Conservation (phyloP, 2,797 vertebrate genomes). For the Ciconia nigra region DNA sequence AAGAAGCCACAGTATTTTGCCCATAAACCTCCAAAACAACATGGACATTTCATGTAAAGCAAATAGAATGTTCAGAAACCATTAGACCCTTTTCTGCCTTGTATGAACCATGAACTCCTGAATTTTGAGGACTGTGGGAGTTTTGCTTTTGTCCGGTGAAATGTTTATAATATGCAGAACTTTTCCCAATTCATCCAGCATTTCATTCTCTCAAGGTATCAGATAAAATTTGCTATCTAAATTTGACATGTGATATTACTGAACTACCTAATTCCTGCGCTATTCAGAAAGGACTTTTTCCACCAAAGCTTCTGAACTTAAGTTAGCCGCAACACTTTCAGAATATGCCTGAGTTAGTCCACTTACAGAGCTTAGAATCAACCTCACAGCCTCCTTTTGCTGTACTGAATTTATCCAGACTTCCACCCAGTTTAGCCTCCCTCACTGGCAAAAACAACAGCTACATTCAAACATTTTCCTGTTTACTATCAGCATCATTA, state of each 20-base stretch:
- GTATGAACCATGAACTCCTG: not conserved
- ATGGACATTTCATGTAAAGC: not conserved
- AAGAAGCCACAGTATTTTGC: not conserved
- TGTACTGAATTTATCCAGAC: not conserved
- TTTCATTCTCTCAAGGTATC: not conserved
- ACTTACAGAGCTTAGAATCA: not conserved
- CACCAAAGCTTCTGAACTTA: not conserved
- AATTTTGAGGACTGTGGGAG: not conserved
- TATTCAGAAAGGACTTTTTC: not conserved
- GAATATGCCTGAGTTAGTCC: not conserved
- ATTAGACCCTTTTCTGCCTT: not conserved
- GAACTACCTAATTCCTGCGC: not conserved
- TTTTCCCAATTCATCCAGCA: not conserved
- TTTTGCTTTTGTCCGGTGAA: not conserved
- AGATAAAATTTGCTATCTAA: not conserved
- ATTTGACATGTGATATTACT: not conserved
- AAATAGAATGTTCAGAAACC: not conserved
- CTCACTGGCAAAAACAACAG: not conserved
- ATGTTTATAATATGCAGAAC: not conserved
- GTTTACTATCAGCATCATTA: not conserved
- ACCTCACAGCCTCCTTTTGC: not conserved
- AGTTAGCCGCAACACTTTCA: not conserved
- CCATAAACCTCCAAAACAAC: not conserved
- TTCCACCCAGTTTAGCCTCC: not conserved
- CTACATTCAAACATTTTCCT: not conserved